These are phyloP conservation scores for Philaethria dido DNA, from an alignment of 2,888 invertebrate genomes.

Conservation along the genomic window DNA sequence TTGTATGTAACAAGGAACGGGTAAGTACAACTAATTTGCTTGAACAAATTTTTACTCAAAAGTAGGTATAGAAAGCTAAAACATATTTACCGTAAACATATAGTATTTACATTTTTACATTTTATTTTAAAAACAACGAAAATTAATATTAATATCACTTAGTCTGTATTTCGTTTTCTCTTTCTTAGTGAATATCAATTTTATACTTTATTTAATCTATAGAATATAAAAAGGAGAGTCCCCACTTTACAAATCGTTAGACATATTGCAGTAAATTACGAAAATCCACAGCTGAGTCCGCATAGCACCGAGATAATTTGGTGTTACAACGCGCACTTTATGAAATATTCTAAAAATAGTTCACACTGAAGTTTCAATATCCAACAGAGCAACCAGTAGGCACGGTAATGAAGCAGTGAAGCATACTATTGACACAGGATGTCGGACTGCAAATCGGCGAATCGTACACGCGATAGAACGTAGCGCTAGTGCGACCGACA, in stretches of 20 bases:
- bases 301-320: constrained; percentile 36
- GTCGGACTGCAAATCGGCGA: constrained; percentile 54
- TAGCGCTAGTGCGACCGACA: constrained; percentile 66
- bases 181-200: constrained; percentile 61
- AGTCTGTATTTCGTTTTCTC: constrained; percentile 54
- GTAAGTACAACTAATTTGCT: background rate
- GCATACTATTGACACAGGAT: constrained; percentile 63
- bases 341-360: constrained; percentile 64
- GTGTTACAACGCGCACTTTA: constrained; percentile 50
- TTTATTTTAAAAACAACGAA: constrained; percentile 32
- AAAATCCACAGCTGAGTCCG: constrained; percentile 39
- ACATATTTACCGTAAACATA: constrained; percentile 23
- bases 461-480: constrained; percentile 54
- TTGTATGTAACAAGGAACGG: background rate
- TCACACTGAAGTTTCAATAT: constrained; percentile 66
- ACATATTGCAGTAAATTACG: constrained; percentile 41
- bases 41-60: constrained; percentile 10
- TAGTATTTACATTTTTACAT: too few relatives aligned
- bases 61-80: constrained; percentile 39
- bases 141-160: too few relatives aligned
- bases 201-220: constrained; percentile 38
- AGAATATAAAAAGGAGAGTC: constrained; percentile 35
- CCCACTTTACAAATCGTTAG: constrained; percentile 25
- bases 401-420: constrained; percentile 63
- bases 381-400: constrained; percentile 63